phyloP scores from a whole-genome alignment of 2,113 vertebrate genomes.

The Rattus norvegicus region DNA sequence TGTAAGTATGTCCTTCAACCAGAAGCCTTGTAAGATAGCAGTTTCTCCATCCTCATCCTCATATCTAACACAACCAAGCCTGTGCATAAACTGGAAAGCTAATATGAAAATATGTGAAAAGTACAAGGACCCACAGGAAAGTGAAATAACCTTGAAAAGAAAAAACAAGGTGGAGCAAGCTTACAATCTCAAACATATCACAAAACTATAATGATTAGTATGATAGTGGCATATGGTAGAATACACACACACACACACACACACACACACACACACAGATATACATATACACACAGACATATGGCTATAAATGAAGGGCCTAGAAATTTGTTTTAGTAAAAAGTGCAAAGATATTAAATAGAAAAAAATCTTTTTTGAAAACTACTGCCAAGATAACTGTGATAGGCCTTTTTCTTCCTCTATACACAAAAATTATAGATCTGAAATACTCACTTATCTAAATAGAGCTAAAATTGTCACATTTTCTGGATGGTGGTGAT shows the following conservation, averaged over 20 bases:
- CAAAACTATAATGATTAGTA: neutral
- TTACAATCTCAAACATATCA: neutral
- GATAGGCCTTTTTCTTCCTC: neutral
- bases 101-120: neutral
- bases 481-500: neutral
- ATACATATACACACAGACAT: too few relatives aligned
- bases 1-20: neutral
- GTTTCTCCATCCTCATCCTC: neutral
- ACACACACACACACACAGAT: too few relatives aligned
- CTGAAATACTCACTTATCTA: neutral
- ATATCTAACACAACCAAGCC: neutral
- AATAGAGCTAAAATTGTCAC: constrained; percentile 3
- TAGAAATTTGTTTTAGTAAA: neutral
- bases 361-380: constrained; percentile 14
- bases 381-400: neutral
- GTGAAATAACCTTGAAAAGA: constrained; percentile 3
- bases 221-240: neutral
- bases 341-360: neutral
- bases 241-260: too few relatives aligned
- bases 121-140: neutral
- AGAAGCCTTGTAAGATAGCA: neutral
- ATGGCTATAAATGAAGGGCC: neutral
- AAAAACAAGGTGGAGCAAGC: neutral
- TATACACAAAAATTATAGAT: constrained; percentile 27
- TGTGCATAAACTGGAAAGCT: neutral